A percentile compares a stretch with the other conserved stretches of the same genome.
Evolutionary conservation across 1,140 invertebrate species (phyloP).

Genomic region (Drosophila setifemur): DNA sequence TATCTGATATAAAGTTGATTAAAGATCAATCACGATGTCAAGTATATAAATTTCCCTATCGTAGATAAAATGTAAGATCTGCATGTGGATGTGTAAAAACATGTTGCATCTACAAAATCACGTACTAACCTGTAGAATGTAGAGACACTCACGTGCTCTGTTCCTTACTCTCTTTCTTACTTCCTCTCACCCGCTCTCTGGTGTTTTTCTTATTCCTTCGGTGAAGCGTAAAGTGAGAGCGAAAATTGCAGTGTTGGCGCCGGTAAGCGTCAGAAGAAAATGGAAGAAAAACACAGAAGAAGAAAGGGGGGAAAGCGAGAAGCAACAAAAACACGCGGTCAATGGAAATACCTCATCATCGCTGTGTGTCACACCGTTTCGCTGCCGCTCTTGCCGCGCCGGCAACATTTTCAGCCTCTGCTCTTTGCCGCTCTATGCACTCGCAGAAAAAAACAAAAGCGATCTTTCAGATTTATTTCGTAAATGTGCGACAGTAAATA

Average conservation of each 20-base stretch:
- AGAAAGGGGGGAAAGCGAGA: constrained; percentile 28
- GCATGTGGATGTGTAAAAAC: no score
- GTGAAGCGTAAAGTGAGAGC: constrained; percentile 35
- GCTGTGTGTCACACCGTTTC: constrained; percentile 7
- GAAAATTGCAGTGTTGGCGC: constrained; percentile 35
- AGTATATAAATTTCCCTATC: no score
- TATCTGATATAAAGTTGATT: no score
- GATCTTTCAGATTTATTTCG: no score
- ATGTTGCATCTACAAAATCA: constrained; percentile 3
- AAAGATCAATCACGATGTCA: no score
- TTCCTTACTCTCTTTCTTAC: background rate
- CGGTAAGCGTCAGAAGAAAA: constrained; percentile 11
- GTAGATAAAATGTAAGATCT: no score
- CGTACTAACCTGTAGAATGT: constrained; percentile 21
- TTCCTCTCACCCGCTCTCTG: background rate
- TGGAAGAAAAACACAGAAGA: constrained; percentile 11
- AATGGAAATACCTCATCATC: constrained; percentile 37
- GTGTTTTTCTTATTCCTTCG: background rate
- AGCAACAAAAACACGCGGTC: constrained; percentile 39
- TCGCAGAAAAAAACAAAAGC: background rate
- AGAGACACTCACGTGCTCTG: constrained; percentile 18
- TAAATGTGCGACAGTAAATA: no score
- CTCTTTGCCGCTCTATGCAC: background rate
- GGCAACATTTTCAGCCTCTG: constrained; percentile 16
- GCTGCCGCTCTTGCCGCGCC: constrained; percentile 19